These are phyloP conservation scores for Periplaneta americana DNA, from an alignment of 1,140 invertebrate species.

Conservation along the genomic window DNA sequence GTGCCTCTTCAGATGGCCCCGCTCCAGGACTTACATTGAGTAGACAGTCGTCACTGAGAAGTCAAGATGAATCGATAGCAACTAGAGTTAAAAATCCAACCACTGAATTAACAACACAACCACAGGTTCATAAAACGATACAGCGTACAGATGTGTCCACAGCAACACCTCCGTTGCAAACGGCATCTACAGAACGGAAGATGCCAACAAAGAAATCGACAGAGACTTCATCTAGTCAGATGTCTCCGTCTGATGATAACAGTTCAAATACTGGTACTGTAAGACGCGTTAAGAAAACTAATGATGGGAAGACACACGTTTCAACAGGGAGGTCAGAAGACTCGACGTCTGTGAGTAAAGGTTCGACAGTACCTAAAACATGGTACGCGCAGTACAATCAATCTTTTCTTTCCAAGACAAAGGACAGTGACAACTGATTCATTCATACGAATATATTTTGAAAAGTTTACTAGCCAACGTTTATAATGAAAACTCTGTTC, in stretches of 20 bases:
- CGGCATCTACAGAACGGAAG: too few species aligned
- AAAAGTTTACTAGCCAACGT: too few species aligned
- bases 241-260: neutral
- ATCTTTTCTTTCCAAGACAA: slow-evolving; percentile 20
- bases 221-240: neutral
- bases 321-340: too few species aligned
- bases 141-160: neutral
- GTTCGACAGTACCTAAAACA: neutral
- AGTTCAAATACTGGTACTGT: slow-evolving; percentile 5
- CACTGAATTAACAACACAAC: neutral
- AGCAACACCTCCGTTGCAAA: neutral
- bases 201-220: neutral
- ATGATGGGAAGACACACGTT: neutral
- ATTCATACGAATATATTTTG: neutral
- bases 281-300: neutral
- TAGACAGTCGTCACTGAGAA: neutral
- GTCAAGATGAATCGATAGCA: neutral
- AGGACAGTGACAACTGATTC: slow-evolving; percentile 2
- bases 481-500: too few species aligned
- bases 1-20: neutral
- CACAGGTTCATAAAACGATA: neutral
- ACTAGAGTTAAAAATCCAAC: neutral
- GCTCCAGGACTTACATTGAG: neutral
- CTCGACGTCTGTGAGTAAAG: neutral
- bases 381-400: slow-evolving; percentile 24